Percentiles rank a stretch among this genome's conserved stretches.
Conservation (phyloP, 2,113 vertebrate species). For the Tympanuchus pallidicinctus region DNA sequence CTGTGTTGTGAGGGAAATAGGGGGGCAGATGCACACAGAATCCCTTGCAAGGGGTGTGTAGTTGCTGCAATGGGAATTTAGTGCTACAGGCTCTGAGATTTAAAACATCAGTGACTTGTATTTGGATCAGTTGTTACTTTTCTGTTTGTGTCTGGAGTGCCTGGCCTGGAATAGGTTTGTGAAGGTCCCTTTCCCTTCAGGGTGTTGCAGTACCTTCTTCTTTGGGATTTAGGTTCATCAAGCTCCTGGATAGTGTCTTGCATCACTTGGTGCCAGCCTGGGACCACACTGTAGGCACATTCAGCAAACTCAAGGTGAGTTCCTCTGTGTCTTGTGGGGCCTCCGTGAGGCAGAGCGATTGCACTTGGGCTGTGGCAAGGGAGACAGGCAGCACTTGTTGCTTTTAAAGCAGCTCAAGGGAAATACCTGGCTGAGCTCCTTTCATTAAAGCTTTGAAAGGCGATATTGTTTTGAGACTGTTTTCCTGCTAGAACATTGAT, state of each 20-base stretch:
- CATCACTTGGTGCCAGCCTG: conserved; percentile 94
- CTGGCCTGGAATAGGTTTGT: not conserved
- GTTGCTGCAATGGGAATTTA: not conserved
- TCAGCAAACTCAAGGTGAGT: conserved; percentile 93
- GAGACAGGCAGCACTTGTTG: not conserved
- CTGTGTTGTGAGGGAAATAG: accelerated
- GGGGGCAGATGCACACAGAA: not conserved
- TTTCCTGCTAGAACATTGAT: not conserved
- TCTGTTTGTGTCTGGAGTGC: not conserved
- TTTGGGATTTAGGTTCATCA: conserved; percentile 87
- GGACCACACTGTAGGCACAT: conserved; percentile 95
- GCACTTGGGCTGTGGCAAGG: not conserved
- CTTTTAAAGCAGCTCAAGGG: not conserved
- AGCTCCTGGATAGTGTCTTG: conserved; percentile 89
- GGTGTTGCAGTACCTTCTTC: not conserved
- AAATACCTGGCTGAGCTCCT: not conserved
- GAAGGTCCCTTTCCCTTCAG: not conserved
- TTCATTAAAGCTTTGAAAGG: conserved; percentile 2
- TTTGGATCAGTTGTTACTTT: not conserved
- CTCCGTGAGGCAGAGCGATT: not conserved
- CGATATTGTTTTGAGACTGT: not conserved
- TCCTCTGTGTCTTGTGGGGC: not conserved
- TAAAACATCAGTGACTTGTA: not conserved
- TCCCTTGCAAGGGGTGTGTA: not conserved
- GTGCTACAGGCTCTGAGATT: not conserved